A percentile compares a stretch with the other conserved stretches of the same genome.
These are phyloP conservation scores for Spinus olivaceus DNA, from an alignment of 2,797 vertebrate species.

Conservation along the genomic window DNA sequence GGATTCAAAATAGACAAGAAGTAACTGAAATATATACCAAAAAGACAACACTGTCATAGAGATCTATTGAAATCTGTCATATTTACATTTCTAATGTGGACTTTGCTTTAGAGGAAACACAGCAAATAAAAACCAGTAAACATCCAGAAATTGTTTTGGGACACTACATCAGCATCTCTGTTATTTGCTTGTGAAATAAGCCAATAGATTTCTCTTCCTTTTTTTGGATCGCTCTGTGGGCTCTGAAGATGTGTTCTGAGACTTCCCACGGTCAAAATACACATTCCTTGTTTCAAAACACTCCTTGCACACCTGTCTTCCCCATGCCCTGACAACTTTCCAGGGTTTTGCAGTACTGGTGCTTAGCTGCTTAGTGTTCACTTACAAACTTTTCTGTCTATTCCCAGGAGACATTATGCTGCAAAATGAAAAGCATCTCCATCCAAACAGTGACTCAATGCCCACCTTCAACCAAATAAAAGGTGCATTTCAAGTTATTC, in stretches of 20 bases:
- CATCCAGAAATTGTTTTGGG: background rate
- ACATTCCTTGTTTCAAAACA: background rate
- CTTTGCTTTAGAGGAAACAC: background rate
- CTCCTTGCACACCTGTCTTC: background rate
- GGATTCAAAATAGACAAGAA: background rate
- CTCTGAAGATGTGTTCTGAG: background rate
- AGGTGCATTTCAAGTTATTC: background rate
- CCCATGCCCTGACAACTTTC: accelerated
- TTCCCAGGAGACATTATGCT: background rate
- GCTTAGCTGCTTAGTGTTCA: background rate
- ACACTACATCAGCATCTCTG: background rate
- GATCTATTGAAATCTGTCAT: background rate
- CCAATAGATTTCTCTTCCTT: background rate
- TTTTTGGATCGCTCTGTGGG: background rate
- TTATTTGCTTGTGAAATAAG: background rate
- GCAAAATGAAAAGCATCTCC: background rate
- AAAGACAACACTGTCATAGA: background rate
- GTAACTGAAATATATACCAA: background rate
- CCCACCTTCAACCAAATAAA: background rate
- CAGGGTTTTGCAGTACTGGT: background rate
- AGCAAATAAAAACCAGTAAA: background rate
- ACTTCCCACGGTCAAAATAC: background rate
- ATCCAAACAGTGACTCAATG: background rate
- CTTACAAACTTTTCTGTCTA: background rate
- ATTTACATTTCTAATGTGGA: background rate